Conservation (phyloP, 2,113 vertebrate genomes). For the Eptatretus burgeri region DNA sequence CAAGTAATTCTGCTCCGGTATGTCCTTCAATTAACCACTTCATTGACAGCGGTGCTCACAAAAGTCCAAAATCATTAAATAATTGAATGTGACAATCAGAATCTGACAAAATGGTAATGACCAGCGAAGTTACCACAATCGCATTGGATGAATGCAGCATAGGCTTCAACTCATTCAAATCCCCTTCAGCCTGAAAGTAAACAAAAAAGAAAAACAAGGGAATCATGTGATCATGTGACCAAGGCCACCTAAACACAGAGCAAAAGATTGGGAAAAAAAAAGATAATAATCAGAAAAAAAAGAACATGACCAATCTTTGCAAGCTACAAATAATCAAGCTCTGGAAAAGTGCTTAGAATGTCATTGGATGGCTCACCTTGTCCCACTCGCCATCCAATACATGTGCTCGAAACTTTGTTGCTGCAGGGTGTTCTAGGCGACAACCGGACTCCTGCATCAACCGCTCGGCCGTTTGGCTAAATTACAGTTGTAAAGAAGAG, state of each 20-base stretch:
- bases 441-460: slow-evolving; percentile 99
- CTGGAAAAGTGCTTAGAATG: background rate
- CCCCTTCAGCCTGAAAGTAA: background rate
- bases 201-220: background rate
- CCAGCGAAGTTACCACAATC: background rate
- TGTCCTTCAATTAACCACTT: too few species aligned
- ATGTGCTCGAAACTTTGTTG: slow-evolving; percentile 97
- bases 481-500: background rate
- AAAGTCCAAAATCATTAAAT: too few species aligned
- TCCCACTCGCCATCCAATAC: slow-evolving; percentile 99
- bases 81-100: too few species aligned
- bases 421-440: slow-evolving; percentile 89
- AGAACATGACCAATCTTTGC: too few species aligned
- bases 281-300: too few species aligned
- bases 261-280: too few species aligned
- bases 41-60: too few species aligned
- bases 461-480: slow-evolving; percentile 97
- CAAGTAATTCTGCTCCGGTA: too few species aligned
- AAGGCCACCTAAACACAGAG: too few species aligned
- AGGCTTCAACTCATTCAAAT: slow-evolving; percentile 1
- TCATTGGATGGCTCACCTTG: slow-evolving; percentile 26
- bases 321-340: too few species aligned
- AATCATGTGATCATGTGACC: too few species aligned
- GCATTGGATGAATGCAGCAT: background rate
- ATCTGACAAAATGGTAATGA: too few species aligned